Evolutionary conservation across 2,113 vertebrate genomes (phyloP), one percentile per base, ranked within the genome.

Genomic region (Eulacestoma nigropectus): DNA sequence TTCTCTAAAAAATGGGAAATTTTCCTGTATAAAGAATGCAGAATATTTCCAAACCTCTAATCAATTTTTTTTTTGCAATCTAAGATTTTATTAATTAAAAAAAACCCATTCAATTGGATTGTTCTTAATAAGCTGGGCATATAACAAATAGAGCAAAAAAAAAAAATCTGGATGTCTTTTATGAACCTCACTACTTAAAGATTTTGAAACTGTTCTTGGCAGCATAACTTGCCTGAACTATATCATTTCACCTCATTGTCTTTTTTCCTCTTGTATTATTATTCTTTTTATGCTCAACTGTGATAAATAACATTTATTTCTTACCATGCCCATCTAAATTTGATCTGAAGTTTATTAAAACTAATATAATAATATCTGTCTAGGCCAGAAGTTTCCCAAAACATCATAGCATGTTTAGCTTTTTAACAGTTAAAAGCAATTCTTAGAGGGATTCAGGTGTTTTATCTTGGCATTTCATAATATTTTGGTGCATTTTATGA

Each of bases 231-330:
- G 26, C 32, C 56, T 83, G 32, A 64, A 87, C 12, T 49, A 9
- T 60, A 80, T 79, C 16, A n/a, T 88, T 64, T 19, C 15, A 62
- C 33, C 9, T 70, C 32, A 88, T 44, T 84, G 37, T 26, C 13
- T 75, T 84, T 95, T 52, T 0, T 7, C 4, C 3, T 47, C 16
- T 49, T 55, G 44, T 67, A 41, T 73, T 88, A 25, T 53, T 70
- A 60, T 68, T 89, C 41, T 83, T 91, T 79, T 35, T 78, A 21
- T 86, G 5, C 27, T 90, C 41, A 74, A 6, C 5, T 84, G 7
- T 52, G 35, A 50, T 78, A 87, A 65, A 39, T 80, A 62, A 23
- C 3, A 79, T 80, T 70, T 88, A 33, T 88, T 90, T 94, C 70
- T 89, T 64, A 39, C 6, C 20, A 62, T 1, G 0, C 8, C 6